Conservation (phyloP, 2,113 vertebrate genomes). For the Syrrhaptes paradoxus region DNA sequence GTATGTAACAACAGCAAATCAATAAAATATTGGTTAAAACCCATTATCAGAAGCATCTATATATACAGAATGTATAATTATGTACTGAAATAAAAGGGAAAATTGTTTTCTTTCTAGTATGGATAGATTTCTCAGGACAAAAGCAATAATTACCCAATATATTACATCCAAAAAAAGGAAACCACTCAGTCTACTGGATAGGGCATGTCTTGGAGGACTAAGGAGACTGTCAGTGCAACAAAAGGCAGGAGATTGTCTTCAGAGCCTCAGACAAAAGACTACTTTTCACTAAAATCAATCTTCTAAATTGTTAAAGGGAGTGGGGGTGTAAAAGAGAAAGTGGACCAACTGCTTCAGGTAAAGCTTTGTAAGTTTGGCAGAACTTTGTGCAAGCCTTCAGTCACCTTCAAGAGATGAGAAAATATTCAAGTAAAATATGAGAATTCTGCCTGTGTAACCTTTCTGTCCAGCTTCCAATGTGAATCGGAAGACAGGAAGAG, state of each 20-base stretch:
- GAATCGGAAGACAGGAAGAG: not conserved
- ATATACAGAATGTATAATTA: not conserved
- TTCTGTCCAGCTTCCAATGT: accelerated
- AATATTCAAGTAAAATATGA: not conserved
- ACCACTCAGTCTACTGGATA: not conserved
- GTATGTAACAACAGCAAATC: not conserved
- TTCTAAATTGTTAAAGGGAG: not conserved
- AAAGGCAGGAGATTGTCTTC: not conserved
- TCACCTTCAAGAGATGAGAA: not conserved
- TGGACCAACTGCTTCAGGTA: not conserved
- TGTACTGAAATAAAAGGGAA: not conserved
- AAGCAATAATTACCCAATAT: not conserved
- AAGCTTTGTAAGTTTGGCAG: not conserved
- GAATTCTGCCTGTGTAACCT: not conserved
- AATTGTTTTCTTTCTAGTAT: not conserved
- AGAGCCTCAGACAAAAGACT: not conserved
- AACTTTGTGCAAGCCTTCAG: not conserved
- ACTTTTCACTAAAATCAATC: not conserved
- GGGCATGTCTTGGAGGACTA: not conserved
- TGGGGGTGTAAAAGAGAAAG: not conserved
- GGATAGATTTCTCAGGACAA: not conserved
- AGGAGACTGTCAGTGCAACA: not conserved
- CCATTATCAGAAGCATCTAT: not conserved
- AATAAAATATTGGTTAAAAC: constrained; percentile 5
- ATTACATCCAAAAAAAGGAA: not conserved